phyloP scores from a whole-genome alignment of 2,797 vertebrate genomes.

The Onychomys torridus region DNA sequence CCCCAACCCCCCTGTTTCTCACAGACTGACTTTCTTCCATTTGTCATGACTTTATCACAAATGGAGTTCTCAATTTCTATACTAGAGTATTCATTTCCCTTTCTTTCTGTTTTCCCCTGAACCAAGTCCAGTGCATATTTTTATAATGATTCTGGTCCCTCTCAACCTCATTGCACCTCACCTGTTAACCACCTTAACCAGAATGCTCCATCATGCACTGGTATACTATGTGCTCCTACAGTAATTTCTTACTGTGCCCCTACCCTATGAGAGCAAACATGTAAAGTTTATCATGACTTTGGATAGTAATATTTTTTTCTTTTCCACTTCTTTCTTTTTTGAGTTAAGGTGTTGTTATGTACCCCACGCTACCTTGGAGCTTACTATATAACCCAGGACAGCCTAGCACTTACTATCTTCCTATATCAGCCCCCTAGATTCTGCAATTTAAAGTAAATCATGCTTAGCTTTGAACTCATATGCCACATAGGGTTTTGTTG shows the following conservation, averaged over 20 bases:
- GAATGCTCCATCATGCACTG: background rate
- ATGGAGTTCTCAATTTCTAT: background rate
- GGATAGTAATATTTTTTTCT: background rate
- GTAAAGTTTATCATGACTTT: background rate
- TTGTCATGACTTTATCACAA: background rate
- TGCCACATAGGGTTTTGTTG: background rate
- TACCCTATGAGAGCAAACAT: background rate
- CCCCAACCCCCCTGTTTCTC: background rate
- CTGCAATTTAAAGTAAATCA: background rate
- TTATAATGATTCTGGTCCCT: constrained; percentile 19
- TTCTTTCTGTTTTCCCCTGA: background rate
- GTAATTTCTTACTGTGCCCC: background rate
- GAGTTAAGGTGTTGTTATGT: background rate
- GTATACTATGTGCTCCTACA: too few species aligned
- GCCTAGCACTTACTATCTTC: background rate
- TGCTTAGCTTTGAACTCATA: background rate
- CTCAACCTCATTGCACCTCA: background rate
- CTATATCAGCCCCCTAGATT: background rate
- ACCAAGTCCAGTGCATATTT: background rate
- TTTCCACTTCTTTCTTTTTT: background rate
- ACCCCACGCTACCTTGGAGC: background rate
- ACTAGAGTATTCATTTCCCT: background rate
- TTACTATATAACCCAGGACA: background rate
- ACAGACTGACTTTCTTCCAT: background rate
- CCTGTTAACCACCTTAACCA: background rate